Conservation (phyloP, 2,888 invertebrate species). For the Tortrix viridana region DNA sequence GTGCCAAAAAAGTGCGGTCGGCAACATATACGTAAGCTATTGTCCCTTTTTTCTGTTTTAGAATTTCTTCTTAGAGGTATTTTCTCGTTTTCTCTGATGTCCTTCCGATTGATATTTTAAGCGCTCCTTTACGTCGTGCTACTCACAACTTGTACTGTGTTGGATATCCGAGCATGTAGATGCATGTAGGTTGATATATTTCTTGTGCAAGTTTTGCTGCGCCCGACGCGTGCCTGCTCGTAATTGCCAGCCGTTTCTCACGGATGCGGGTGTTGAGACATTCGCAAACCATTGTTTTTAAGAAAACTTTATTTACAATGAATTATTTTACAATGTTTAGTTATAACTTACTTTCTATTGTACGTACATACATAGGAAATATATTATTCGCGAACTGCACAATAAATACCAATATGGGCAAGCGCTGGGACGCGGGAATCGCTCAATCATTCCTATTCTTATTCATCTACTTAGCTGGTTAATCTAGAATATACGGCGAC, state of each 20-base stretch:
- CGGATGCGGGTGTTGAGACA: constrained; percentile 58
- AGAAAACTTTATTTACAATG: constrained; percentile 81
- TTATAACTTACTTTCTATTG: constrained; percentile 69
- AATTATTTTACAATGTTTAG: constrained; percentile 77
- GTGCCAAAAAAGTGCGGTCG: too few species aligned
- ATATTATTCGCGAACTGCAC: constrained; percentile 41
- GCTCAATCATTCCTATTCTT: constrained; percentile 41
- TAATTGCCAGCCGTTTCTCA: constrained; percentile 59
- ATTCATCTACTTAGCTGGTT: constrained; percentile 22
- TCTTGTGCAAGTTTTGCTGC: constrained; percentile 1
- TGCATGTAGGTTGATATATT: not conserved
- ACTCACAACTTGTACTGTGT: too few species aligned
- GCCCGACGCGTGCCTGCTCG: constrained; percentile 7
- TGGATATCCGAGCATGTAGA: too few species aligned
- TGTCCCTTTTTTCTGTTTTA: too few species aligned
- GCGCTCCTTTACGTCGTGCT: too few species aligned
- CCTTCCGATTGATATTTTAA: too few species aligned
- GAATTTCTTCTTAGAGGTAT: too few species aligned
- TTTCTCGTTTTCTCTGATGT: too few species aligned
- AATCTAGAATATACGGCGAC: constrained; percentile 39
- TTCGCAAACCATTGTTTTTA: constrained; percentile 69
- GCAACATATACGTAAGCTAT: too few species aligned
- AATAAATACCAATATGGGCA: constrained; percentile 51
- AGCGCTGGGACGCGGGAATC: constrained; percentile 40
- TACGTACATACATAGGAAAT: constrained; percentile 59